Evolutionary conservation across 1,140 invertebrate genomes (phyloP).

Genomic region (Drosophila tsacasi): DNA sequence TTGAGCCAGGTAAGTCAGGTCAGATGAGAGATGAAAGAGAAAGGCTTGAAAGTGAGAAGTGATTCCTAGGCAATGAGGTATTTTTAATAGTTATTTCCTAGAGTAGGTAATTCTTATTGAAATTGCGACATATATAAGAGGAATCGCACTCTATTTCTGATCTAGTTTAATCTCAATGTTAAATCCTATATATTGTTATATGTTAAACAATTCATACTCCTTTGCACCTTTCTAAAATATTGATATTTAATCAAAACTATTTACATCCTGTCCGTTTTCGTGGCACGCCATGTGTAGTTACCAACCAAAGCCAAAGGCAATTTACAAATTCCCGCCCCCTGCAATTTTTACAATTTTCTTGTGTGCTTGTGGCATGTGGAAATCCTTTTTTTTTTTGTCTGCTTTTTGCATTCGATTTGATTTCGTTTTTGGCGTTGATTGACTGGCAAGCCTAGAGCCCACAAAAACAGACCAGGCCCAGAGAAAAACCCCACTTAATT

Average conservation of each 20-base stretch:
- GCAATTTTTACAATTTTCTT: constrained; percentile 57
- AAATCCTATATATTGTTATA: not conserved
- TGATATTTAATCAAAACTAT: constrained; percentile 7
- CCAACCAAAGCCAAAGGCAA: not conserved
- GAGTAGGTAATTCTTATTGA: not conserved
- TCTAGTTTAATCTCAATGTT: not conserved
- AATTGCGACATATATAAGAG: too few relatives aligned
- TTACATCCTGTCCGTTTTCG: constrained; percentile 10
- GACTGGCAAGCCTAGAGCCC: constrained; percentile 49
- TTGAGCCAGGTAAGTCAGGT: not conserved
- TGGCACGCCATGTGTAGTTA: constrained; percentile 12
- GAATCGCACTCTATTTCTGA: not conserved
- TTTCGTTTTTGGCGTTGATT: constrained; percentile 74
- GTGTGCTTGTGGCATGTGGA: constrained; percentile 54
- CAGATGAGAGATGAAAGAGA: constrained; percentile 18
- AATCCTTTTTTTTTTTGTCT: constrained; percentile 22
- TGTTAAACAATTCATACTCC: too few relatives aligned
- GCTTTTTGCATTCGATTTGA: constrained; percentile 61
- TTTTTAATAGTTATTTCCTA: not conserved
- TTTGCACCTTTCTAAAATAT: not conserved
- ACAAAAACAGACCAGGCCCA: constrained; percentile 30
- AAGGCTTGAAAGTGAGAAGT: constrained; percentile 11
- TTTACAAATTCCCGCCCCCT: constrained; percentile 24
- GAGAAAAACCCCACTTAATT: constrained; percentile 59
- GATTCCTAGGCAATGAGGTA: not conserved